A percentile compares a stretch with the other conserved stretches of the same genome.
Conservation (phyloP, 1,140 invertebrate genomes). For the Neodiprion fabricii region DNA sequence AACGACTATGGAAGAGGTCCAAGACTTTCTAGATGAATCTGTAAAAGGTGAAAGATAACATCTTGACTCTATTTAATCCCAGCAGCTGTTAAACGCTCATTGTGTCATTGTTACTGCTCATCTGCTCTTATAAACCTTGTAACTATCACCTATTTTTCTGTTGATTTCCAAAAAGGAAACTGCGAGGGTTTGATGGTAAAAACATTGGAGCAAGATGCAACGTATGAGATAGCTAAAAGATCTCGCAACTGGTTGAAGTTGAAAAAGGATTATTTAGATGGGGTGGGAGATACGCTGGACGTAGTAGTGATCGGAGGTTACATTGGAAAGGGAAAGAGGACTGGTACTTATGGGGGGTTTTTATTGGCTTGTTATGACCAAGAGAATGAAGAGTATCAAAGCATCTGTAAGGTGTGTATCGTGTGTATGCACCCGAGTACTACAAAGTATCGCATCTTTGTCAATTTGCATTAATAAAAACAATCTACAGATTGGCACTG, state of each 20-base stretch:
- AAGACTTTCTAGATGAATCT: slow-evolving; percentile 95
- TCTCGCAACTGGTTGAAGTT: slow-evolving; percentile 98
- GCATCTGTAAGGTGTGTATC: slow-evolving; percentile 80
- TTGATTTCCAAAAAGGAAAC: slow-evolving; percentile 69
- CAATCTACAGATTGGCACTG: slow-evolving; percentile 87
- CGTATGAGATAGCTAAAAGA: slow-evolving; percentile 97
- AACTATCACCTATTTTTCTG: slow-evolving; percentile 8
- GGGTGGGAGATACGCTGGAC: slow-evolving; percentile 93
- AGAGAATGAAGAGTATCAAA: slow-evolving; percentile 93
- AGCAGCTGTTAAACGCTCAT: too few species aligned
- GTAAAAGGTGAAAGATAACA: slow-evolving; percentile 73
- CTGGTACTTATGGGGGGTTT: slow-evolving; percentile 95
- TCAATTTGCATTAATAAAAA: slow-evolving; percentile 17
- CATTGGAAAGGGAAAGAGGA: slow-evolving; percentile 91
- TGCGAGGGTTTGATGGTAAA: slow-evolving; percentile 99
- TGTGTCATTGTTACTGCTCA: background rate
- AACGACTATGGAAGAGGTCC: slow-evolving; percentile 89
- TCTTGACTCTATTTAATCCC: background rate
- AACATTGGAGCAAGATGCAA: slow-evolving; percentile 89
- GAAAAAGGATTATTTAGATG: slow-evolving; percentile 98
- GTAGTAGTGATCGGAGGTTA: slow-evolving; percentile 97
- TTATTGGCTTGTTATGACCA: slow-evolving; percentile 96
- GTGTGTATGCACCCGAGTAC: slow-evolving; percentile 13
- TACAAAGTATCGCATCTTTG: slow-evolving; percentile 2
- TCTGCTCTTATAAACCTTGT: slow-evolving; percentile 13